Conservation (phyloP, 1,140 invertebrate species). For the Lepidurus couesii region DNA sequence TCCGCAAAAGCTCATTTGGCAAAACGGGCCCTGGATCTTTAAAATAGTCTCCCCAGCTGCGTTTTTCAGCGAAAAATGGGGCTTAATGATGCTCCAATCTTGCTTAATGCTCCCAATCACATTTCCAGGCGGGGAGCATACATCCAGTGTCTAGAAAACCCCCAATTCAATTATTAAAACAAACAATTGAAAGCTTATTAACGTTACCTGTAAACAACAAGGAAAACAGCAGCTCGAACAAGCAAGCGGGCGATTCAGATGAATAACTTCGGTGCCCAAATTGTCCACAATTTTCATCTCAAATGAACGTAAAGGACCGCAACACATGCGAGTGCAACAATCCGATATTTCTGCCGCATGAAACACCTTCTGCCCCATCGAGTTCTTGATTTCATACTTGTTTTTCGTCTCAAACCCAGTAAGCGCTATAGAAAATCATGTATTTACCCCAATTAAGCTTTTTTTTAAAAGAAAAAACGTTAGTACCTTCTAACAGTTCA, state of each 20-base stretch:
- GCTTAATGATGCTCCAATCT: too few relatives aligned
- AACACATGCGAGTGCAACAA: conserved; percentile 67
- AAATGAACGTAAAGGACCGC: conserved; percentile 69
- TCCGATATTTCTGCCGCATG: conserved; percentile 77
- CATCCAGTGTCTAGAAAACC: conserved; percentile 55
- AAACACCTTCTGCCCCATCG: conserved; percentile 71
- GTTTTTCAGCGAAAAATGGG: too few relatives aligned
- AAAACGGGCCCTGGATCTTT: conserved; percentile 74
- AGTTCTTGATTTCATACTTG: conserved; percentile 72
- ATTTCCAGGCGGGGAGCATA: conserved; percentile 66
- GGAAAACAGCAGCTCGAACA: conserved; percentile 73
- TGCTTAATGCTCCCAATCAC: too few relatives aligned
- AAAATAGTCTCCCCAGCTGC: too few relatives aligned
- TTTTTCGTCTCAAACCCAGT: conserved; percentile 81
- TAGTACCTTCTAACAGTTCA: conserved; percentile 72
- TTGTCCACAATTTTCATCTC: conserved; percentile 79
- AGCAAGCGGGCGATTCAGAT: conserved; percentile 62
- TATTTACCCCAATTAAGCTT: conserved; percentile 23
- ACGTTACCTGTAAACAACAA: conserved; percentile 69
- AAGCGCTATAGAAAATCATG: conserved; percentile 52
- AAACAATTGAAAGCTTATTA: neutral
- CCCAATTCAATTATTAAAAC: conserved; percentile 31
- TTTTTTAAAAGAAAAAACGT: neutral
- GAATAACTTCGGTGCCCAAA: conserved; percentile 69
- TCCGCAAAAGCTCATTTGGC: conserved; percentile 70